Percentiles rank a stretch among this genome's conserved stretches.
These are phyloP conservation scores for Empidonax traillii DNA, from an alignment of 2,113 vertebrate species.

Conservation along the genomic window DNA sequence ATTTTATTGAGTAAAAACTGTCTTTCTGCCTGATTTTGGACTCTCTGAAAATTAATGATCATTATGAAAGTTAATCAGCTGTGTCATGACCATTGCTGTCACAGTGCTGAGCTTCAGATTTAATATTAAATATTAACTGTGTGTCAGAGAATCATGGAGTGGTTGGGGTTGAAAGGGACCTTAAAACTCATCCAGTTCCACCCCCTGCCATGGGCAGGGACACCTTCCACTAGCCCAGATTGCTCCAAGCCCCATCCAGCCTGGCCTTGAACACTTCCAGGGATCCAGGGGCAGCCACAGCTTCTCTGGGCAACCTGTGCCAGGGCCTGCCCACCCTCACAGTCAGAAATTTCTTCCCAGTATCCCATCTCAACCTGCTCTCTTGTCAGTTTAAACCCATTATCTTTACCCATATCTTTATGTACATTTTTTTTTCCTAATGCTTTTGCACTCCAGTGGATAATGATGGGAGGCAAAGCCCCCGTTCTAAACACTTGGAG, in stretches of 20 bases:
- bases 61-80: neutral
- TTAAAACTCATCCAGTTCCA: rapidly evolving
- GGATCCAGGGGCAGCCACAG: neutral
- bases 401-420: neutral
- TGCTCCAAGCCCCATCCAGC: rapidly evolving
- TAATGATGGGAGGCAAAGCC: neutral
- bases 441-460: neutral
- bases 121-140: neutral
- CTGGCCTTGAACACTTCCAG: neutral
- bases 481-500: neutral
- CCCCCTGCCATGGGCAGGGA: neutral
- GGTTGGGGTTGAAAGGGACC: neutral
- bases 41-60: neutral
- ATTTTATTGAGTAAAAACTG: neutral
- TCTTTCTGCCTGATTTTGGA: neutral
- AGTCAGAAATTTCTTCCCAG: neutral
- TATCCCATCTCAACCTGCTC: no score
- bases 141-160: neutral
- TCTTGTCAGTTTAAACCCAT: neutral
- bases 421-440: neutral
- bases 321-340: rapidly evolving
- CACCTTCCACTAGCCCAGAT: rapidly evolving
- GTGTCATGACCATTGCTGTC: rapidly evolving
- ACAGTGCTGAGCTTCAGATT: neutral
- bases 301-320: neutral